Evolutionary conservation across 1,140 invertebrate genomes (phyloP), one percentile per base, ranked within the genome.

Genomic region (Dendroctonus valens): DNA sequence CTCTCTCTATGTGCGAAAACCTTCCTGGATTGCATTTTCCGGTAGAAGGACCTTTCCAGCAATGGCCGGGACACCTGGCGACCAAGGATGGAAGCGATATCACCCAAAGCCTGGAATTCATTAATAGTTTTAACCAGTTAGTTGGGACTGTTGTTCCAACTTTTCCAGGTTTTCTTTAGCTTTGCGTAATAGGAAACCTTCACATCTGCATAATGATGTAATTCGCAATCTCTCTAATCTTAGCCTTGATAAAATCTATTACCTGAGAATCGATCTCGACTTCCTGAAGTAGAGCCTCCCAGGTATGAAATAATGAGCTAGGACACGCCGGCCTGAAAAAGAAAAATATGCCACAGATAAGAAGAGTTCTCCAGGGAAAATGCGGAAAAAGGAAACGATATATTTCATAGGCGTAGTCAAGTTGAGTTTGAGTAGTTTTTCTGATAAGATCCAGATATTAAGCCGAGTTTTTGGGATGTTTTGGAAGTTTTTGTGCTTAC

Each of bases 21-120:
- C 82, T 96, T 96, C 70, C 92, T 85, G 1, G 93, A 91, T 79
- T 97, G 94, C 58, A 96, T 90, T 81, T 96, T 96, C 73, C 94
- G 87, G 77, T 94, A 89, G 79, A 95, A 96, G 69, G 91, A 93
- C 74, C 90, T 88, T 73, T 97, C 94, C 57, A 96, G 81, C 14
- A 96, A 85, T 12, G 93, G 92, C 41, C 92, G 85, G 11, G 93
- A 90, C 8, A 97, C 88, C 78, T 93, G 91, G 42, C 93, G 85
- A 5, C 87, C 87, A 42, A 96, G 82, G 9, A 92, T 86, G n/a
- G 87, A 86, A 4, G 93, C 90, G 12, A 96, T 89, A 74, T 97
- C 94, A 72, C 90, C 87, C 78, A 95, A 90, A 60, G 92, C 89
- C 66, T 68, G 53, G n/a, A 62, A 62, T 26, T 26, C 3, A 26